These are phyloP conservation scores for Prolemur simus DNA, from an alignment of 2,113 vertebrate genomes.

Conservation along the genomic window DNA sequence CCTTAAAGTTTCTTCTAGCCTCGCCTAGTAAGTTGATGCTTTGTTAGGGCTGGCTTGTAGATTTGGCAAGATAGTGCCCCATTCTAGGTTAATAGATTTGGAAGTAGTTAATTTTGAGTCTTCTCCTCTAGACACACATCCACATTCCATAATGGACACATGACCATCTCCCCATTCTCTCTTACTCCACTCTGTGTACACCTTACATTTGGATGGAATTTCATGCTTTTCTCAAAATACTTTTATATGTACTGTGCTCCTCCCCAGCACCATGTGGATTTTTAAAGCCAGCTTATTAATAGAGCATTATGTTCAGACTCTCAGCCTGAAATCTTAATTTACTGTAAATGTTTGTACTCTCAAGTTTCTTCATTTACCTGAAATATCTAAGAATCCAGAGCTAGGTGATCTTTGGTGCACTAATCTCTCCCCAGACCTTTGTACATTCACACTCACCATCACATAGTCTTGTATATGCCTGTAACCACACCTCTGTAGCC, in stretches of 20 bases:
- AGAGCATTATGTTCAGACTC: not conserved
- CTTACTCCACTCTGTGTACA: not conserved
- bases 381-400: slow-evolving; percentile 34
- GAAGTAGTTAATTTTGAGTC: slow-evolving; percentile 24
- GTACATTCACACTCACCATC: not conserved
- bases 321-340: slow-evolving; percentile 47
- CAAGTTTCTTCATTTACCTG: not conserved
- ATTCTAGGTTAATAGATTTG: not conserved
- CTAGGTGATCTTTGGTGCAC: not conserved
- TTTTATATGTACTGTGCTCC: not conserved
- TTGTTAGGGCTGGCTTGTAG: not conserved
- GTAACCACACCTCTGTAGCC: not conserved
- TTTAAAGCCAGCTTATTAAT: not conserved
- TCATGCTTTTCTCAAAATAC: slow-evolving; percentile 9
- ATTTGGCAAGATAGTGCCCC: not conserved
- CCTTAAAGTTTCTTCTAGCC: not conserved
- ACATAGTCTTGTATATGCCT: not conserved
- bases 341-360: not conserved
- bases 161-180: not conserved
- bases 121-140: not conserved
- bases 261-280: not conserved
- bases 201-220: not conserved
- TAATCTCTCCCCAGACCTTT: not conserved
- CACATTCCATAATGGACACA: not conserved
- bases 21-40: not conserved